Conservation (phyloP, 2,888 invertebrate species). For the Oxytorus armatus region DNA sequence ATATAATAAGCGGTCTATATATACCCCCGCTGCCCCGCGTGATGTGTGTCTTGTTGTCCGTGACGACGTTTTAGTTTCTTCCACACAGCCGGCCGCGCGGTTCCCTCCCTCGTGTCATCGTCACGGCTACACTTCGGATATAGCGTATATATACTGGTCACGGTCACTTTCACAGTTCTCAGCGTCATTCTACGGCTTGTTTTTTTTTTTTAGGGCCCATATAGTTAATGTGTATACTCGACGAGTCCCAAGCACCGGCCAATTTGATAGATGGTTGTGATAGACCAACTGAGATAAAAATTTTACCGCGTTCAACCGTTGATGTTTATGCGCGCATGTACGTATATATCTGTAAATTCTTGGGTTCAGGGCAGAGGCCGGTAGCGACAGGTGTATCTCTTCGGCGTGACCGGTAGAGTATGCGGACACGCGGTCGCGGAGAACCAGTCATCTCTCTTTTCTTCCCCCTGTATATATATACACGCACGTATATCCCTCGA, state of each 20-base stretch:
- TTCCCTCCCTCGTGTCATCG: constrained; percentile 59
- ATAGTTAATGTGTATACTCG: constrained; percentile 28
- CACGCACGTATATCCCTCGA: too few relatives aligned
- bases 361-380: constrained; percentile 1
- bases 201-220: constrained; percentile 23
- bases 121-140: constrained; percentile 68
- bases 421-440: constrained; percentile 16
- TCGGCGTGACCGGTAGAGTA: constrained; percentile 54
- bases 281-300: constrained; percentile 74
- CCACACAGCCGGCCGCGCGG: background rate
- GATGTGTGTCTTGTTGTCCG: constrained; percentile 46
- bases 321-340: constrained; percentile 29
- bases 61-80: constrained; percentile 53
- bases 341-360: constrained; percentile 23
- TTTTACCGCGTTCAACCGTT: constrained; percentile 55
- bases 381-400: constrained; percentile 62
- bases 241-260: constrained; percentile 65
- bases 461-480: constrained; percentile 28
- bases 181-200: constrained; percentile 41
- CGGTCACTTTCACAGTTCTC: constrained; percentile 71
- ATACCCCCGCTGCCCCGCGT: constrained; percentile 32
- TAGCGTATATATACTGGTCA: constrained; percentile 77
- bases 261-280: constrained; percentile 80
- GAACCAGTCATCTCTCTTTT: constrained; percentile 8
- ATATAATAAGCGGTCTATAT: constrained; percentile 63